A percentile compares a stretch with the other conserved stretches of the same genome.
These are phyloP conservation scores for Tromatobia lineatoria DNA, from an alignment of 2,888 invertebrate genomes.

Conservation along the genomic window DNA sequence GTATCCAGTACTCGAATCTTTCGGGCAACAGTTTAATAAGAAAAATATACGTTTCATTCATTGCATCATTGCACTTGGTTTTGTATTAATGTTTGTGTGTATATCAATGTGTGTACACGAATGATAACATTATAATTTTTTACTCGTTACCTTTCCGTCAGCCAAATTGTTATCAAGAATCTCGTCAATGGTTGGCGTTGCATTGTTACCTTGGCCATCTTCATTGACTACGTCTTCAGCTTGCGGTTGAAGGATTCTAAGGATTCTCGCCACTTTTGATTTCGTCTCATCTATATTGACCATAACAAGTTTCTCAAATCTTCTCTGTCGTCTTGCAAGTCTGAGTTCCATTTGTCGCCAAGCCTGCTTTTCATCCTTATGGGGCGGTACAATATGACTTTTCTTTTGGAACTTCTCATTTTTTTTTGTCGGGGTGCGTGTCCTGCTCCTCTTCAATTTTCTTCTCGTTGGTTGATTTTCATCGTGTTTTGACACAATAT, in stretches of 20 bases:
- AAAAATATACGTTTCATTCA: neutral
- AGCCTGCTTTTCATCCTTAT: neutral
- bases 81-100: neutral
- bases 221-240: neutral
- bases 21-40: constrained; percentile 2
- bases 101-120: neutral
- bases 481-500: neutral
- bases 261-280: neutral
- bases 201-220: neutral
- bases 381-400: neutral
- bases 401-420: neutral
- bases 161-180: neutral
- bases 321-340: neutral
- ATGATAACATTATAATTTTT: neutral
- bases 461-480: neutral
- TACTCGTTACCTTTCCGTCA: neutral
- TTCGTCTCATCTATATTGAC: neutral
- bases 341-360: neutral
- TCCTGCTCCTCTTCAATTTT: neutral
- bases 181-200: neutral
- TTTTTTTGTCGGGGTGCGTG: neutral
- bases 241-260: neutral
- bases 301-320: neutral
- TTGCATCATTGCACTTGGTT: neutral
- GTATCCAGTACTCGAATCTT: constrained; percentile 1